phyloP scores from a whole-genome alignment of 2,888 invertebrate genomes.

The Electrophaes corylata region DNA sequence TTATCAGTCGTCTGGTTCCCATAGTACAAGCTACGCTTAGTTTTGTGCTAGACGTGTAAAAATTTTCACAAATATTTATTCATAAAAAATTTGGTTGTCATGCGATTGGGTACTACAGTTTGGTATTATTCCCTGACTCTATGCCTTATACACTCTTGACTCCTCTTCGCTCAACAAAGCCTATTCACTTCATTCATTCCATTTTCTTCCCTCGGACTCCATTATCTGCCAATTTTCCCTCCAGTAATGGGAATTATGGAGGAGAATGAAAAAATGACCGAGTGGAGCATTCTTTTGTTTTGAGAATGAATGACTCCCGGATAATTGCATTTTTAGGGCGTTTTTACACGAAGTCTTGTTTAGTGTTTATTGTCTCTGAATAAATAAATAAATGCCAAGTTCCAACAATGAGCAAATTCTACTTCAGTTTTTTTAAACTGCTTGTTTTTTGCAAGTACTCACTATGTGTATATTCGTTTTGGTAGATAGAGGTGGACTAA shows the following conservation, averaged over 20 bases:
- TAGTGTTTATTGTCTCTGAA: too few species aligned
- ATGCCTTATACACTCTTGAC: not conserved
- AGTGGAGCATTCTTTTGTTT: slow-evolving; percentile 46
- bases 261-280: slow-evolving; percentile 42
- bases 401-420: too few species aligned
- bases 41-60: too few species aligned
- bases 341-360: slow-evolving; percentile 1
- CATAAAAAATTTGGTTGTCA: too few species aligned
- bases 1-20: too few species aligned
- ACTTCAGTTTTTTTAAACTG: too few species aligned
- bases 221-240: slow-evolving; percentile 62
- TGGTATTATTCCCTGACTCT: not conserved
- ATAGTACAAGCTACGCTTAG: too few species aligned
- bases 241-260: slow-evolving; percentile 56
- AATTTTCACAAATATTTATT: too few species aligned
- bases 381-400: too few species aligned
- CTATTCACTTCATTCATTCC: slow-evolving; percentile 43
- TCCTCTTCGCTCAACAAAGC: slow-evolving; percentile 18
- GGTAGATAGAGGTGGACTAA: too few species aligned
- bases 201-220: slow-evolving; percentile 48
- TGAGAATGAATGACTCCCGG: slow-evolving; percentile 6
- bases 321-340: slow-evolving; percentile 14
- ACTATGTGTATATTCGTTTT: too few species aligned
- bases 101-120: not conserved
- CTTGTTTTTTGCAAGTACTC: too few species aligned